Evolutionary conservation across 2,888 invertebrate species (phyloP).

Genomic region (Caradrina clavipalpis): DNA sequence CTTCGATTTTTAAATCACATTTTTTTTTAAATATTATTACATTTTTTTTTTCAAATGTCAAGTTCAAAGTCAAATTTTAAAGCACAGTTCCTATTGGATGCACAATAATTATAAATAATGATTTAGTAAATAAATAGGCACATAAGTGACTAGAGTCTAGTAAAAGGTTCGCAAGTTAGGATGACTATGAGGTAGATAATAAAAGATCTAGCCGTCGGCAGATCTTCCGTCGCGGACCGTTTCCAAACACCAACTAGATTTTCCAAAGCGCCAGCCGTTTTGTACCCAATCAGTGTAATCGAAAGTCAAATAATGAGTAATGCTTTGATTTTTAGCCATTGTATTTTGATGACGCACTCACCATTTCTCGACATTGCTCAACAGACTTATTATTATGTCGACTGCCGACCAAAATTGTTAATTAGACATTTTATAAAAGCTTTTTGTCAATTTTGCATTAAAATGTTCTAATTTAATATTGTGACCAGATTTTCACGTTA

Average conservation of each 20-base stretch:
- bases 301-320: slow-evolving; percentile 8
- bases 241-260: slow-evolving; percentile 21
- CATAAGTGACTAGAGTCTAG: no score
- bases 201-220: neutral
- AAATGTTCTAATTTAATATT: slow-evolving; percentile 1
- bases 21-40: neutral
- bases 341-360: slow-evolving; percentile 28
- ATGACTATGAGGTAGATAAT: neutral
- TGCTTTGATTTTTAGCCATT: slow-evolving; percentile 25
- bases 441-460: slow-evolving; percentile 31
- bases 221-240: neutral
- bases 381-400: neutral
- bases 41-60: neutral
- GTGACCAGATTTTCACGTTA: neutral
- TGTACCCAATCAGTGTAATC: neutral
- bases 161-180: neutral
- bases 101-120: no score
- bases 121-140: neutral
- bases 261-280: slow-evolving; percentile 10
- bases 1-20: neutral
- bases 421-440: slow-evolving; percentile 20
- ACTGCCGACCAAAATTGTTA: slow-evolving; percentile 2
- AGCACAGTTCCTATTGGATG: slow-evolving; percentile 28
- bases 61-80: slow-evolving; percentile 2
- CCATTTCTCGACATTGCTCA: slow-evolving; percentile 16